Conservation (phyloP, 2,113 vertebrate genomes). For the Lepus timidus region DNA sequence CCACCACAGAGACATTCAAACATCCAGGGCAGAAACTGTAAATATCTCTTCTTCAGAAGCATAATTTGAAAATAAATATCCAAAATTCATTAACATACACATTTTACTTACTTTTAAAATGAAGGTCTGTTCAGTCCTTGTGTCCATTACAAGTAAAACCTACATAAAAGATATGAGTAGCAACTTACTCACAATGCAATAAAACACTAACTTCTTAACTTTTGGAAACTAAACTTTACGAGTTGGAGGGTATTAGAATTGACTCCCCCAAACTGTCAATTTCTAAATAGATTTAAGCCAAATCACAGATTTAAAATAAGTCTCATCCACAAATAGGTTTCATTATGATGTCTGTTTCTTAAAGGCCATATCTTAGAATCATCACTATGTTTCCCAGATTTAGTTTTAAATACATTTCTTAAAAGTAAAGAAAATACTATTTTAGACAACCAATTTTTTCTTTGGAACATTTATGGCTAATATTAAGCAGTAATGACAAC, state of each 20-base stretch:
- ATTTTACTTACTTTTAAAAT: slow-evolving; percentile 95
- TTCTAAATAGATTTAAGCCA: slow-evolving; percentile 46
- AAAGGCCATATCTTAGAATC: slow-evolving; percentile 27
- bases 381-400: slow-evolving; percentile 24
- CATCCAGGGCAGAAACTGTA: neutral
- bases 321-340: neutral
- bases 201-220: slow-evolving; percentile 9
- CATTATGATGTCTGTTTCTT: slow-evolving; percentile 37
- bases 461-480: neutral
- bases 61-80: slow-evolving; percentile 58
- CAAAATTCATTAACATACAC: slow-evolving; percentile 58
- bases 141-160: slow-evolving; percentile 99
- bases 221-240: slow-evolving; percentile 32
- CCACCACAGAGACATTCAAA: neutral
- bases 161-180: slow-evolving; percentile 83
- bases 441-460: slow-evolving; percentile 46
- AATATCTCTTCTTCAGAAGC: slow-evolving; percentile 19
- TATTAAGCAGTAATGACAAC: neutral
- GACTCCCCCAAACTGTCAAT: neutral
- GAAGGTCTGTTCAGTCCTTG: slow-evolving; percentile 96
- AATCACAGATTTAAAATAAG: slow-evolving; percentile 47
- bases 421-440: neutral
- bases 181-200: slow-evolving; percentile 44
- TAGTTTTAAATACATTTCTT: slow-evolving; percentile 54
- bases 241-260: neutral